Percentiles rank a stretch among this genome's conserved stretches.
phyloP scores from a whole-genome alignment of 2,888 invertebrate genomes.

The Andrena haemorrhoa region DNA sequence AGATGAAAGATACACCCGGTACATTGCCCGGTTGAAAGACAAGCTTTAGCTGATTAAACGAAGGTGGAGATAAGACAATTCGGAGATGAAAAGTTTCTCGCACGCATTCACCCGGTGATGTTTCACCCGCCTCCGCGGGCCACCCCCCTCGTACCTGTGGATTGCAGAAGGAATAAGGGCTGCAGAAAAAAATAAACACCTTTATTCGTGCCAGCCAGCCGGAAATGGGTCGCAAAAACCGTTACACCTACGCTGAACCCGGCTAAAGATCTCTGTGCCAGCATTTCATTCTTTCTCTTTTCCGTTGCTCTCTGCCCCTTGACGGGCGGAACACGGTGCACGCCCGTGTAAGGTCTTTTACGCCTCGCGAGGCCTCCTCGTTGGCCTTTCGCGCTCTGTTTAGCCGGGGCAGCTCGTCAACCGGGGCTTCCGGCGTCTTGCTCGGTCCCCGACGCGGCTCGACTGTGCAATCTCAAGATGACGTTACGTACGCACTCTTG shows the following conservation, averaged over 20 bases:
- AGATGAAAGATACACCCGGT: constrained; percentile 18
- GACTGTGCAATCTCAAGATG: constrained; percentile 55
- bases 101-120: not conserved
- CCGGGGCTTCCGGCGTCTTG: constrained; percentile 44
- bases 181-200: constrained; percentile 66
- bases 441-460: constrained; percentile 15
- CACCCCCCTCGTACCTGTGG: constrained; percentile 37
- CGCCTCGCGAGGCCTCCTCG: constrained; percentile 44
- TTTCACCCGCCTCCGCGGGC: not conserved
- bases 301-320: not conserved
- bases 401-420: constrained; percentile 42
- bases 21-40: constrained; percentile 10
- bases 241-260: constrained; percentile 57
- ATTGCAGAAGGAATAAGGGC: constrained; percentile 41
- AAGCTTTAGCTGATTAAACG: constrained; percentile 13
- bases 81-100: not conserved
- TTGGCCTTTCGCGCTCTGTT: constrained; percentile 57
- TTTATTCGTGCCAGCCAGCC: constrained; percentile 68
- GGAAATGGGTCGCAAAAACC: constrained; percentile 73
- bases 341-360: constrained; percentile 53
- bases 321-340: constrained; percentile 27
- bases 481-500: constrained; percentile 43
- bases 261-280: constrained; percentile 24
- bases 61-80: constrained; percentile 2
- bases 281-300: constrained; percentile 18